Evolutionary conservation across 2,888 invertebrate genomes (phyloP).

Genomic region (Oegoconia quadripuncta): DNA sequence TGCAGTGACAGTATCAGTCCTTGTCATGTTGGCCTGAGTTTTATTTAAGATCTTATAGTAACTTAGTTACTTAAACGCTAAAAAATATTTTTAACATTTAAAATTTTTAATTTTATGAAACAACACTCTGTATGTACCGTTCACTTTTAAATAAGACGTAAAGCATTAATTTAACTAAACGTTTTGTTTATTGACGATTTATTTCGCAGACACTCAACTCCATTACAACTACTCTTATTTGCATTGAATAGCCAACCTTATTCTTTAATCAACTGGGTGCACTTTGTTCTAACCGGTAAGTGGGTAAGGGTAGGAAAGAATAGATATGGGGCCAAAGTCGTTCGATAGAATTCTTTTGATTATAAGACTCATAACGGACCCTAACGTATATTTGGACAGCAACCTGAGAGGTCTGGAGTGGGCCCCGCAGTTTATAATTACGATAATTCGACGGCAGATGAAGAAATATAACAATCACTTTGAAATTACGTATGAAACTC

Average conservation of each 20-base stretch:
- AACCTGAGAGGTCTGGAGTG: constrained; percentile 73
- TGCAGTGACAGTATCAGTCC: too few relatives aligned
- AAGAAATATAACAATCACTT: constrained; percentile 31
- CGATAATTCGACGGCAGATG: constrained; percentile 73
- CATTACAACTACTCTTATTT: constrained; percentile 23
- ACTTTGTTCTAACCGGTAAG: constrained; percentile 22
- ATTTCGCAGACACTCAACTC: constrained; percentile 69
- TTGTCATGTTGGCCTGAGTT: too few relatives aligned
- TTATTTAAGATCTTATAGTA: too few relatives aligned
- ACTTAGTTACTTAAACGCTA: too few relatives aligned
- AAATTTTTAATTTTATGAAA: too few relatives aligned
- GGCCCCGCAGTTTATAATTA: constrained; percentile 71
- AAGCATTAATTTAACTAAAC: constrained; percentile 67
- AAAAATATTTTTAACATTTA: too few relatives aligned
- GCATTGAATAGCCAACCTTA: constrained; percentile 24
- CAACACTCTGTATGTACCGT: constrained; percentile 39
- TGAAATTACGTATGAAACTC: neutral
- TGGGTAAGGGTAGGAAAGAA: constrained; percentile 63
- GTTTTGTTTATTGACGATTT: constrained; percentile 76
- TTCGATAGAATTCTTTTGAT: constrained; percentile 69
- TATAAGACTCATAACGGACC: constrained; percentile 70
- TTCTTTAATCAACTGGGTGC: constrained; percentile 11
- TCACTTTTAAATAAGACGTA: constrained; percentile 41
- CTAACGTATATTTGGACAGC: constrained; percentile 78
- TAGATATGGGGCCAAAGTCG: constrained; percentile 72